These are phyloP conservation scores for Montipora efflorescens DNA, from an alignment of 64 coral and sea anemone species.

Conservation along the genomic window DNA sequence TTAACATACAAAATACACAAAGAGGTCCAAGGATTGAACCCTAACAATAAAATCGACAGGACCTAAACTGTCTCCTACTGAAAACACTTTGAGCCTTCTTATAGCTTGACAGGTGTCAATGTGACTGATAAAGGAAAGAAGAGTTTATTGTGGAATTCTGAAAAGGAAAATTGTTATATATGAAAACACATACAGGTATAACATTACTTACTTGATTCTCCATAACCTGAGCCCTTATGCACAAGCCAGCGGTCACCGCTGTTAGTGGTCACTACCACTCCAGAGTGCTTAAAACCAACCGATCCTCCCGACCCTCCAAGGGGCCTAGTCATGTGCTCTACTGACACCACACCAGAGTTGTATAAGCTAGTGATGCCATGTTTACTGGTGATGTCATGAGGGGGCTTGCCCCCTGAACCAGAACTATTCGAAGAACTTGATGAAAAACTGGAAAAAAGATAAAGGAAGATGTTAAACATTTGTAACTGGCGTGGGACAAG, in stretches of 20 bases:
- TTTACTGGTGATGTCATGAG: not conserved
- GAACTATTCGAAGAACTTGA: not conserved
- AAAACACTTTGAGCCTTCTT: not conserved
- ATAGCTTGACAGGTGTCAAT: not conserved
- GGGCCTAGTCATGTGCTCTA: constrained; percentile 40
- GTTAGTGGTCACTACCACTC: constrained; percentile 29
- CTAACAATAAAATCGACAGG: not conserved
- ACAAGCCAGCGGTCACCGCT: constrained; percentile 13
- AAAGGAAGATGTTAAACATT: not conserved
- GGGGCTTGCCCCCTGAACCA: not conserved
- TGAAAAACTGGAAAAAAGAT: not conserved
- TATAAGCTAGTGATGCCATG: constrained; percentile 23
- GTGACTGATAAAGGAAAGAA: not conserved
- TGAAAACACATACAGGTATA: not conserved
- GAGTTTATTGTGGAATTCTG: not conserved
- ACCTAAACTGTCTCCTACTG: not conserved
- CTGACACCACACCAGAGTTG: constrained; percentile 1
- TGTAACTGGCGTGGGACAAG: no score
- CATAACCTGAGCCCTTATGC: constrained; percentile 32
- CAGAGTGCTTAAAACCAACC: not conserved
- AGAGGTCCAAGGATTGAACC: not conserved
- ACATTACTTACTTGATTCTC: constrained; percentile 16
- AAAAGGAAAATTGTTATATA: not conserved
- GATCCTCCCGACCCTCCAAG: constrained; percentile 16
- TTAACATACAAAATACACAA: not conserved